Base-by-base conservation (phyloP, 2,888 invertebrate species). In the Ormyrus labotus region DNA sequence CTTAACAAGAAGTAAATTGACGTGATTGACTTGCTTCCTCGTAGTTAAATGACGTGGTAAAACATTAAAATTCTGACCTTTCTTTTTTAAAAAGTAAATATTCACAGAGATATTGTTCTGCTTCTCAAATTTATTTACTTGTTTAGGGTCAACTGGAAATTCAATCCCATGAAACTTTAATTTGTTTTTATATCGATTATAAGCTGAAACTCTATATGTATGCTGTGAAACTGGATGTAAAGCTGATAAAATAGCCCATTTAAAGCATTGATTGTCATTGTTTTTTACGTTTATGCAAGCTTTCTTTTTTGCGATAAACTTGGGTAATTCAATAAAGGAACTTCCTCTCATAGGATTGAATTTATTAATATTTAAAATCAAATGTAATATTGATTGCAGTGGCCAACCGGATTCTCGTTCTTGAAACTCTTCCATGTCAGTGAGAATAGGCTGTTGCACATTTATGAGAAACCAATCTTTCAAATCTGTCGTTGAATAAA, bases 281-380 rank as follows among this genome's bases (percentile, higher is more conserved):
- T 84, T 86, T 73, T 80, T 50, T 6, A 86, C 81, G 75, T 85
- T 87, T 8, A 87, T 69, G 19, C 83, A 82, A 6, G 86, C 85
- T 71, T 82, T 76, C 75, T 83, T 77, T 1, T 64, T 34, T 9
- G 19, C 45, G 48, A 64, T 47, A 9, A 47, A 64, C 45, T 19
- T 19, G 0, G 19, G 19, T 19, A 19, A 19, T 19, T 19, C 19
- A 19, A 19, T 19, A 0, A 19, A 19, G 0, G 19, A 19, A 19
- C 19, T 19, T 19, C 19, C 19, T 19, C 19, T 19, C 19, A 19
- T 19, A 0, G 19, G 19, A 19, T 19, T 19, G 19, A 19, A 19
- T 19, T 19, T 19, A 19, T 19, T 19, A 19, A 19, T 19, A 19
- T 19, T 19, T 19, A 19, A 19, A 19, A 19, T 19, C 19, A 19